Percentiles rank a stretch among this genome's conserved stretches.
Evolutionary conservation across 1,140 invertebrate species (phyloP).

Genomic region (Adoxophyes honmai): DNA sequence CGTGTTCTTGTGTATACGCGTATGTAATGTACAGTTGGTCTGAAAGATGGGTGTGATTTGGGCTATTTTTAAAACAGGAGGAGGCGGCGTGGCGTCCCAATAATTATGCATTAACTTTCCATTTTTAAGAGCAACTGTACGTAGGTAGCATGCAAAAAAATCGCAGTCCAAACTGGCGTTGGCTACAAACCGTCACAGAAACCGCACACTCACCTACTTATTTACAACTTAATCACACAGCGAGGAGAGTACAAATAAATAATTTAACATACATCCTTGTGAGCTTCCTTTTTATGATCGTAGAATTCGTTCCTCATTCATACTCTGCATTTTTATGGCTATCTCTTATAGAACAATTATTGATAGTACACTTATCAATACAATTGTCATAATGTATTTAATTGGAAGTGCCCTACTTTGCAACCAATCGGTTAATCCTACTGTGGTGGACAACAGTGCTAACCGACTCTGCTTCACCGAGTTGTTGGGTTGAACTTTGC

Average conservation of each 20-base stretch:
- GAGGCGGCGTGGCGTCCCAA: not conserved
- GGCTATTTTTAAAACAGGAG: not conserved
- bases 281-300: conserved; percentile 10
- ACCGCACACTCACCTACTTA: conserved; percentile 5
- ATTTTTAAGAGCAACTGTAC: conserved; percentile 4
- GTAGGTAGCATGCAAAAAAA: not conserved
- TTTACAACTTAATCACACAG: conserved; percentile 9
- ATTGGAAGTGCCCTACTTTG: conserved; percentile 27
- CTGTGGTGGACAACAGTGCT: not conserved
- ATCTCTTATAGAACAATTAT: conserved; percentile 51
- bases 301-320: conserved; percentile 37
- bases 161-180: not conserved
- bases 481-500: not conserved
- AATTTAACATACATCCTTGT: conserved; percentile 25
- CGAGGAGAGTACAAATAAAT: conserved; percentile 23
- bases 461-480: not conserved
- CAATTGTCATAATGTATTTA: conserved; percentile 32
- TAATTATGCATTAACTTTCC: not conserved
- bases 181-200: not conserved
- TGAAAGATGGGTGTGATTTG: not conserved
- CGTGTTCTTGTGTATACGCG: too few species aligned
- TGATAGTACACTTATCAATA: conserved; percentile 43
- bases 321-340: conserved; percentile 63
- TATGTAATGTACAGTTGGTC: not conserved
- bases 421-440: not conserved